These are phyloP conservation scores for Microvelia longipes DNA, from an alignment of 1,140 invertebrate genomes.

Conservation along the genomic window DNA sequence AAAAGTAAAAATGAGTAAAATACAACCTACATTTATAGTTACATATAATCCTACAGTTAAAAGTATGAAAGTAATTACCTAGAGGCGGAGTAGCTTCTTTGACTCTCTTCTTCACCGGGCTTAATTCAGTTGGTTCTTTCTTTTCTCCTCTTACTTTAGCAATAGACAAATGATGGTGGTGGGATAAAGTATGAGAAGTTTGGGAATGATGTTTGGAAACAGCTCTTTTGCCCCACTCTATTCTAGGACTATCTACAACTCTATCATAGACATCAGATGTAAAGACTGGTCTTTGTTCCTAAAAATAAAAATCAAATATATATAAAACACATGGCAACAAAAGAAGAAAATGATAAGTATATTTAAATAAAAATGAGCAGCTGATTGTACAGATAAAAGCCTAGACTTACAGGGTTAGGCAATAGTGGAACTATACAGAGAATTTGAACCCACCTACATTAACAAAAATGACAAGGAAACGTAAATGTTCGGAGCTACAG, in stretches of 20 bases:
- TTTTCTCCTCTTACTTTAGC: conserved; percentile 44
- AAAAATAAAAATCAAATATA: conserved; percentile 26
- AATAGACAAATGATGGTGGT: conserved; percentile 23
- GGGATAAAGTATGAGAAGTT: conserved; percentile 31
- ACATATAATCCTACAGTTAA: too few relatives aligned
- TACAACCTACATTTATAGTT: too few relatives aligned
- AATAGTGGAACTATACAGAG: too few relatives aligned
- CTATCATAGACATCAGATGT: conserved; percentile 24
- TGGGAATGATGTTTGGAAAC: conserved; percentile 19
- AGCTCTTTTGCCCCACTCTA: conserved; percentile 17
- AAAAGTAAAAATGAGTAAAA: too few relatives aligned
- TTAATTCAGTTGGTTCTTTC: conserved; percentile 80
- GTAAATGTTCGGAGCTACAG: too few relatives aligned
- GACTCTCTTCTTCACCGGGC: conserved; percentile 93
- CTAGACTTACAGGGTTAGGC: too few relatives aligned
- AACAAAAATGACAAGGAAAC: too few relatives aligned
- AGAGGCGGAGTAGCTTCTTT: conserved; percentile 86
- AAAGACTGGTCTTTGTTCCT: conserved; percentile 39
- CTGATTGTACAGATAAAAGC: too few relatives aligned
- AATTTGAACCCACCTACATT: too few relatives aligned
- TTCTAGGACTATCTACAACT: conserved; percentile 22
- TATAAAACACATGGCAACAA: neutral
- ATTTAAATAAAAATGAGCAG: too few relatives aligned
- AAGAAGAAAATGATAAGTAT: too few relatives aligned
- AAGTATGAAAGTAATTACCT: too few relatives aligned